phyloP scores from a whole-genome alignment of 2,113 vertebrate species.

The Semicossyphus pulcher region DNA sequence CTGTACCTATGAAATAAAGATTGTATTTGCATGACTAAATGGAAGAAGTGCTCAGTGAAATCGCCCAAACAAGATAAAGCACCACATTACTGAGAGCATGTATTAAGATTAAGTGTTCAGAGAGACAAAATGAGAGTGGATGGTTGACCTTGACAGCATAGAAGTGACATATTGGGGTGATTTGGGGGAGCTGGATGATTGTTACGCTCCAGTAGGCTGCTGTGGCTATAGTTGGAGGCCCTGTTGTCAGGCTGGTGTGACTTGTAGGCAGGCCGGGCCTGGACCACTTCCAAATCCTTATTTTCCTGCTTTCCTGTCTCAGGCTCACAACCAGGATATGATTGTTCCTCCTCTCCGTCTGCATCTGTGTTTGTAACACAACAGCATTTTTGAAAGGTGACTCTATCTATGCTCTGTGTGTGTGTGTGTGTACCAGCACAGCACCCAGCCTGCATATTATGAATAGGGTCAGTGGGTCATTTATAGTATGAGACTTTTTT shows the following conservation, averaged over 20 bases:
- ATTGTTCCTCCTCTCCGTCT: conserved; percentile 45
- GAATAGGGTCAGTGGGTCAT: conserved; percentile 83
- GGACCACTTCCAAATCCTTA: conserved; percentile 51
- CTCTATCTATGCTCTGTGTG: conserved; percentile 26
- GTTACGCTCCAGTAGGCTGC: conserved; percentile 64
- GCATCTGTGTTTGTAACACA: conserved; percentile 54
- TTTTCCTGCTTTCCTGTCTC: conserved; percentile 63
- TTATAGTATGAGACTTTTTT: conserved; percentile 22
- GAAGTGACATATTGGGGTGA: conserved; percentile 81
- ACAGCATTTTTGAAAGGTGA: conserved; percentile 65
- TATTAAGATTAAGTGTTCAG: conserved; percentile 58
- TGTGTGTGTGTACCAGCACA: conserved; percentile 15
- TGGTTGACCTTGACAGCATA: conserved; percentile 78
- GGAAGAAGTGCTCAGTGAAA: conserved; percentile 1
- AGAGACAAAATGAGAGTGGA: conserved; percentile 56
- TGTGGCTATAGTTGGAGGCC: conserved; percentile 39
- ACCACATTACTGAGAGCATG: conserved; percentile 34
- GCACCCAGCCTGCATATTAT: conserved; percentile 37
- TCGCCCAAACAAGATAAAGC: conserved; percentile 38
- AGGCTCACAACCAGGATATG: conserved; percentile 63
- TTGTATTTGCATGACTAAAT: conserved; percentile 28
- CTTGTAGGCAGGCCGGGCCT: conserved; percentile 38
- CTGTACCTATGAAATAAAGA: neutral
- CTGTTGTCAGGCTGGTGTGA: conserved; percentile 41
- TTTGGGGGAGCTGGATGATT: conserved; percentile 59